A percentile compares a stretch with the other conserved stretches of the same genome.
Evolutionary conservation across 2,888 invertebrate genomes (phyloP).

Genomic region (Polia nebulosa): DNA sequence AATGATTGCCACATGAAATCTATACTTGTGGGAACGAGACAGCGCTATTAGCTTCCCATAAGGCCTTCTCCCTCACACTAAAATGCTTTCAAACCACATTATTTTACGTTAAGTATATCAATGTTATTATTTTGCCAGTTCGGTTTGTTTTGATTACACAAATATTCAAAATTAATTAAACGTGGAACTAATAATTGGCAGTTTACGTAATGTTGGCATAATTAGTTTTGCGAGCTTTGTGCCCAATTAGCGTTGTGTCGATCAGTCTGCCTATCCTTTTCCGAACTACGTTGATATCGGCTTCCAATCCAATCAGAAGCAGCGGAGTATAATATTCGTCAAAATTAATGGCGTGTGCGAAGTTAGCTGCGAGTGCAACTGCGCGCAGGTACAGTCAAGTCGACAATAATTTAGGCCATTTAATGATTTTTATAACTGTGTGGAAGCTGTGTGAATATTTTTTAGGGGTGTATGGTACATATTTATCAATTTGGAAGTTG

Average conservation of each 20-base stretch:
- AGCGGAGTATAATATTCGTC: too few relatives aligned
- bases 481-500: too few relatives aligned
- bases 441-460: too few relatives aligned
- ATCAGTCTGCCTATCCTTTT: not conserved
- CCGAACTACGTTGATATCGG: constrained; percentile 16
- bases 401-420: too few relatives aligned
- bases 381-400: too few relatives aligned
- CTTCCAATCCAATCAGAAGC: not conserved
- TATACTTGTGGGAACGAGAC: constrained; percentile 17
- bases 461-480: too few relatives aligned
- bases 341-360: too few relatives aligned
- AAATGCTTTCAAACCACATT: constrained; percentile 6
- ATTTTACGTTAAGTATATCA: constrained; percentile 25
- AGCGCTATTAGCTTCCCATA: not conserved
- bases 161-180: constrained; percentile 53
- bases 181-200: constrained; percentile 50
- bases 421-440: too few relatives aligned
- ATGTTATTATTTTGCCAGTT: constrained; percentile 28
- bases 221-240: constrained; percentile 40
- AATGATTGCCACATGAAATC: constrained; percentile 6
- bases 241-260: constrained; percentile 34
- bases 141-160: constrained; percentile 54
- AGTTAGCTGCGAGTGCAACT: too few relatives aligned
- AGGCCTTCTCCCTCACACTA: not conserved
- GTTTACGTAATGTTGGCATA: constrained; percentile 29